Evolutionary conservation across 1,140 invertebrate genomes (phyloP), one percentile per base, ranked within the genome.

Genomic region (Platorchestia sp.): DNA sequence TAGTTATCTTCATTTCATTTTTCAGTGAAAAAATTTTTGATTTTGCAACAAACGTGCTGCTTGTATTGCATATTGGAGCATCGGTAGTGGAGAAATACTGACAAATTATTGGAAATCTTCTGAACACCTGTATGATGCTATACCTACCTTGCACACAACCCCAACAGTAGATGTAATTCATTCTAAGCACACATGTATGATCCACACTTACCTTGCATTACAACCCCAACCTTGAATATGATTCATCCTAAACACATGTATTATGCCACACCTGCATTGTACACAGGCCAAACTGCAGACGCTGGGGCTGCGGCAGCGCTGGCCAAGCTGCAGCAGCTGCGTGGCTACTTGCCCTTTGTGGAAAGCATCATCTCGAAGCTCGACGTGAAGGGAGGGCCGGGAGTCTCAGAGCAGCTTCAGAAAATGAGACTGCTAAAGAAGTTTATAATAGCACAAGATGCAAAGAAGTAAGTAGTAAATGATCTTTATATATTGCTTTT

Each of bases 401-500:
- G 43, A 10, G 91, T 45, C 44, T 44, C 91, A 3, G 91, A 93
- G 45, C 91, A 93, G 91, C 91, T 93, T 22, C 43, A 93, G 91
- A 93, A 93, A 47, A 93, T 93, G 91, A 93, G 44, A 40, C 36
- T 93, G 44, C 45, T 93, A 0, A 42, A 93, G 91, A 93, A 47
- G 45, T 93, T 93, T 45, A 93, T 93, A 19, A 6, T 93, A 14
- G 91, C 41, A 40, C 91, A 93, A 40, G 91, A 93, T 41, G 40
- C 40, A 44, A 93, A 93, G 43, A 45, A 27, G 91, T 93, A 40
- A 93, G 87, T 42, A 42, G 1, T 75, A 42, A 42, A 14, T 42
- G 42, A 42, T 89, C 5, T 75, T 75, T 19, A 19, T 75, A 22
- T n/a, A n/a, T n/a, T n/a, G 10, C 36, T 75, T 22, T 75, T 75